Percentiles rank a stretch among this genome's conserved stretches.
phyloP scores from a whole-genome alignment of 2,888 invertebrate genomes.

The Sinotaia quadrata region DNA sequence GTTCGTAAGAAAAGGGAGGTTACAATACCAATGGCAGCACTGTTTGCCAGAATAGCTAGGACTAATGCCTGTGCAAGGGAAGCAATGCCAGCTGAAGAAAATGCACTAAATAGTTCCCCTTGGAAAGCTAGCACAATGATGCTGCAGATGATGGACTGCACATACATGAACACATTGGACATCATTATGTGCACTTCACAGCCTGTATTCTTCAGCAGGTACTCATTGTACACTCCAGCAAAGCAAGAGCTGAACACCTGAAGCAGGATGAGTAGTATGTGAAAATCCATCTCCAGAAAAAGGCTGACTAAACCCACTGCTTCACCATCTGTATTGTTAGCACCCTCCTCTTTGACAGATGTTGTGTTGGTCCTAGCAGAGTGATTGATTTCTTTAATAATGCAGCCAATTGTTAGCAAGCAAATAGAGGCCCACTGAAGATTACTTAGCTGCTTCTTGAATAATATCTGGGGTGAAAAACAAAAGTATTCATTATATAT shows the following conservation, averaged over 20 bases:
- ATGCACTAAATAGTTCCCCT: slow-evolving; percentile 79
- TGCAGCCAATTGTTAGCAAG: slow-evolving; percentile 89
- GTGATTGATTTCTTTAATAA: slow-evolving; percentile 84
- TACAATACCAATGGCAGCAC: slow-evolving; percentile 91
- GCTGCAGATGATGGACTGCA: slow-evolving; percentile 94
- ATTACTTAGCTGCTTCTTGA: slow-evolving; percentile 84
- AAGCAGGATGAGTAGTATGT: slow-evolving; percentile 66
- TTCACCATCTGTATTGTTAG: background rate
- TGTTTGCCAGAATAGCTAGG: slow-evolving; percentile 87
- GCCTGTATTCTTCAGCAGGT: slow-evolving; percentile 88
- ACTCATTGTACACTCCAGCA: slow-evolving; percentile 97
- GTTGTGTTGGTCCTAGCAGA: slow-evolving; percentile 25
- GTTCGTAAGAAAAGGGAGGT: slow-evolving; percentile 94
- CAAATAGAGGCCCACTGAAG: slow-evolving; percentile 93
- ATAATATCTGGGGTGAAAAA: slow-evolving; percentile 80
- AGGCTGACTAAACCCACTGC: background rate
- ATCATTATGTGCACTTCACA: slow-evolving; percentile 89
- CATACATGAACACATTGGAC: slow-evolving; percentile 95
- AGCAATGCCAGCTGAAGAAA: slow-evolving; percentile 74
- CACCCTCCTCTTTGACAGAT: background rate
- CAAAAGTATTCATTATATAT: background rate
- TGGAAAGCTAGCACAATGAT: slow-evolving; percentile 80
- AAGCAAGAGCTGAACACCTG: slow-evolving; percentile 93
- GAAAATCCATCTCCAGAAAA: slow-evolving; percentile 24
- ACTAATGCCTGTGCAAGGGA: slow-evolving; percentile 76